A percentile compares a stretch with the other conserved stretches of the same genome.
phyloP scores from a whole-genome alignment of 2,113 vertebrate genomes.

The Pachycephala philippinensis region DNA sequence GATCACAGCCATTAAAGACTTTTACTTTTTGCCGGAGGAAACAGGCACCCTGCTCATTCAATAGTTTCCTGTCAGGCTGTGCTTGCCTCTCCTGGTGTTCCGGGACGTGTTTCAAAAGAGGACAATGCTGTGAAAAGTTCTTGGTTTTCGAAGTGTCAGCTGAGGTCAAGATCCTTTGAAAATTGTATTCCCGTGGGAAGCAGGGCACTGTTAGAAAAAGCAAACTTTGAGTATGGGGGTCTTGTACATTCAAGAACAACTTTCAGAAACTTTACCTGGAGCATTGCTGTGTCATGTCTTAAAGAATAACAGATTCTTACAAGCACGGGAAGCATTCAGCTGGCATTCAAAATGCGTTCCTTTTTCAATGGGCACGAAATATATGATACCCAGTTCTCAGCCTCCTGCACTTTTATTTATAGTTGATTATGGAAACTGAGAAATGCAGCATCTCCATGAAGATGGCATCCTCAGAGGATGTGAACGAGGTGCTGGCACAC shows the following conservation, averaged over 20 bases:
- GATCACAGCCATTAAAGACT: background rate
- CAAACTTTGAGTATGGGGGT: background rate
- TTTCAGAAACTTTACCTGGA: background rate
- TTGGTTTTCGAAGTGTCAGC: conserved; percentile 3
- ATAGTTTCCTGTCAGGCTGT: conserved; percentile 11
- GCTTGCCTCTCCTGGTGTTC: background rate
- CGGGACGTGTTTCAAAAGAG: conserved; percentile 10
- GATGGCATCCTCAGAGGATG: conserved; percentile 86
- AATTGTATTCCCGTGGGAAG: conserved; percentile 17
- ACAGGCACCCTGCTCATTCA: background rate
- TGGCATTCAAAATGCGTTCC: background rate
- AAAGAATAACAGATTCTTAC: background rate
- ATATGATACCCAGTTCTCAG: background rate
- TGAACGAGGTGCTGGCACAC: conserved; percentile 88
- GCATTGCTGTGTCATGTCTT: background rate
- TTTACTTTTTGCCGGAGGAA: conserved; percentile 24
- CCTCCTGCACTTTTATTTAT: conserved; percentile 10
- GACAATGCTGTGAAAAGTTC: conserved; percentile 36
- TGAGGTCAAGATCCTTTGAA: conserved; percentile 21
- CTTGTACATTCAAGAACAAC: background rate
- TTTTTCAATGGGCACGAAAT: background rate
- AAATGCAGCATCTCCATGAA: conserved; percentile 86
- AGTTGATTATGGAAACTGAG: conserved; percentile 91
- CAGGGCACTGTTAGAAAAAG: background rate
- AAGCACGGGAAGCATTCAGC: background rate